phyloP scores from a whole-genome alignment of 2,888 invertebrate genomes.

The Apamea crenata region DNA sequence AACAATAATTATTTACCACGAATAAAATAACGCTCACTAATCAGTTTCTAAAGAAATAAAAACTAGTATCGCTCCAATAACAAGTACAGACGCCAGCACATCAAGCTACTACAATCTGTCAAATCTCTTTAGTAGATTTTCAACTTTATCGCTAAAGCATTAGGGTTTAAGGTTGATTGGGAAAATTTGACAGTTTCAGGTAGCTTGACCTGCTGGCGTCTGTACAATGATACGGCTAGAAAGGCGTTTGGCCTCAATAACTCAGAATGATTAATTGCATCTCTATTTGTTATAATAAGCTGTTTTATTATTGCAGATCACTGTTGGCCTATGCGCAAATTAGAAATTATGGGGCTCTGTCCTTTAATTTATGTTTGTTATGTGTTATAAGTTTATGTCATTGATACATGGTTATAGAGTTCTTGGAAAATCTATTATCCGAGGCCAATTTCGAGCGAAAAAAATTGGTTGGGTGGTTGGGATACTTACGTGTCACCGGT shows the following conservation, averaged over 20 bases:
- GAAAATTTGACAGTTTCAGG: no score
- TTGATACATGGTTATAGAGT: neutral
- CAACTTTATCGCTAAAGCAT: no score
- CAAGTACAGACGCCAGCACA: no score
- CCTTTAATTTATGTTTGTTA: constrained; percentile 47
- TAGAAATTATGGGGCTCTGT: constrained; percentile 65
- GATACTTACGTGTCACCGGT: neutral
- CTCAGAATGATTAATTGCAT: constrained; percentile 40
- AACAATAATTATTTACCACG: constrained; percentile 23
- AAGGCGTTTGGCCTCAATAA: constrained; percentile 53
- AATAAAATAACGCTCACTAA: constrained; percentile 6
- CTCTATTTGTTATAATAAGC: constrained; percentile 55
- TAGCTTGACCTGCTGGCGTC: no score
- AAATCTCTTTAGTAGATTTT: no score
- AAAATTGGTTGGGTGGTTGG: neutral
- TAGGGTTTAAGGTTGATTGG: no score
- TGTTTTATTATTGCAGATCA: constrained; percentile 56
- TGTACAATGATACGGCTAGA: constrained; percentile 19
- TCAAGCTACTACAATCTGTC: no score
- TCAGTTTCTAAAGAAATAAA: constrained; percentile 44
- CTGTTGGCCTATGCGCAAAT: constrained; percentile 67
- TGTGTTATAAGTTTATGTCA: constrained; percentile 5
- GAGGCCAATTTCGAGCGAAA: neutral
- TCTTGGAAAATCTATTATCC: neutral
- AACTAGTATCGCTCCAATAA: constrained; percentile 33